Evolutionary conservation across 53 echinoderm and acorn worm species (phyloP).

Genomic region (Pentamera pediparva): DNA sequence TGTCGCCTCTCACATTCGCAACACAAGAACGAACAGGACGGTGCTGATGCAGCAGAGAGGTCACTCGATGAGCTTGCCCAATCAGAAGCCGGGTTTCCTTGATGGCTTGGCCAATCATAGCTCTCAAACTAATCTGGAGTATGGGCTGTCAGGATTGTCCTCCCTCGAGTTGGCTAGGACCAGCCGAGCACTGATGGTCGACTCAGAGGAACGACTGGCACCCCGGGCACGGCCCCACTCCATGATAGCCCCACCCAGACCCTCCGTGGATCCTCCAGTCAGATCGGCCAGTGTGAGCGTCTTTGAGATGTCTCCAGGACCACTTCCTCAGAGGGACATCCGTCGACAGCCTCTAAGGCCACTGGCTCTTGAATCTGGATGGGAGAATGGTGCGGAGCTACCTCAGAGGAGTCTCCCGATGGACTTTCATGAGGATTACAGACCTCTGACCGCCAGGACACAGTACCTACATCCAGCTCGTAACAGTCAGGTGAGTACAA

Average conservation of each 20-base stretch:
- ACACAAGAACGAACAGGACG: slow-evolving; percentile 42
- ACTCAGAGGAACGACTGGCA: slow-evolving; percentile 54
- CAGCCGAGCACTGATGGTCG: not conserved
- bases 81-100: not conserved
- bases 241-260: slow-evolving; percentile 31
- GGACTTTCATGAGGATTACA: not conserved
- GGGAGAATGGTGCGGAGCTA: not conserved
- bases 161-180: slow-evolving; percentile 56
- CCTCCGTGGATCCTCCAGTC: slow-evolving; percentile 6
- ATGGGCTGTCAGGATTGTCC: slow-evolving; percentile 61
- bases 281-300: slow-evolving; percentile 15
- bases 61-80: not conserved
- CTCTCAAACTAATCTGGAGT: slow-evolving; percentile 28
- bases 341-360: not conserved
- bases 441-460: no score
- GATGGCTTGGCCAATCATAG: not conserved
- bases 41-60: no score
- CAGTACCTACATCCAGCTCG: no score
- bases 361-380: not conserved
- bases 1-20: slow-evolving; percentile 85
- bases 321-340: not conserved
- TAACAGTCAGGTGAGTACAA: no score
- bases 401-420: not conserved
- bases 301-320: slow-evolving; percentile 17
- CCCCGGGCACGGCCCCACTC: slow-evolving; percentile 91